phyloP scores from a whole-genome alignment of 2,888 invertebrate genomes.

The Brenthis daphne region DNA sequence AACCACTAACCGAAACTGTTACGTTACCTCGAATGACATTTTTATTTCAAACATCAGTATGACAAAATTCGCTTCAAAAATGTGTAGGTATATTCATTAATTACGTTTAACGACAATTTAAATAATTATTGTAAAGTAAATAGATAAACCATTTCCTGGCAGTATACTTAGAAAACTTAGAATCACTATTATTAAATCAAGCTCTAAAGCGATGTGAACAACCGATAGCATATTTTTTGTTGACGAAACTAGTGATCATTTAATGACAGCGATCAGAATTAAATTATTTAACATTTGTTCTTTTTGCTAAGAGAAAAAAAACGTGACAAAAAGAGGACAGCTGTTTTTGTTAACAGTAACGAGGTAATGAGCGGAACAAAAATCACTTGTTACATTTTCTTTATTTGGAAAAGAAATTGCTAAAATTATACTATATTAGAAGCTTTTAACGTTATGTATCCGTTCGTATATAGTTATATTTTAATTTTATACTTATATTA shows the following conservation, averaged over 20 bases:
- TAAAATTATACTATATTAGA: neutral
- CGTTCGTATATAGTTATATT: no score
- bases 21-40: neutral
- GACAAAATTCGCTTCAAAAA: neutral
- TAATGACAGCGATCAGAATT: slow-evolving; percentile 31
- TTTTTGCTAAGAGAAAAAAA: slow-evolving; percentile 26
- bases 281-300: slow-evolving; percentile 31
- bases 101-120: slow-evolving; percentile 5
- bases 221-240: slow-evolving; percentile 29
- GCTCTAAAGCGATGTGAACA: slow-evolving; percentile 13
- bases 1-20: neutral
- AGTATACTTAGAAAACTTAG: slow-evolving; percentile 10
- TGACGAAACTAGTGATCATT: slow-evolving; percentile 30
- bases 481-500: no score
- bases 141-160: slow-evolving; percentile 21
- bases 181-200: slow-evolving; percentile 2
- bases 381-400: neutral
- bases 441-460: no score
- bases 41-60: slow-evolving; percentile 3
- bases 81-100: slow-evolving; percentile 1
- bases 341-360: slow-evolving; percentile 30
- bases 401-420: neutral
- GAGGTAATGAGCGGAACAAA: slow-evolving; percentile 31
- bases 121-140: slow-evolving; percentile 16
- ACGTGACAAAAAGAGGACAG: slow-evolving; percentile 18